Evolutionary conservation across 2,888 invertebrate species (phyloP).

Genomic region (Philhelius pedissequus): DNA sequence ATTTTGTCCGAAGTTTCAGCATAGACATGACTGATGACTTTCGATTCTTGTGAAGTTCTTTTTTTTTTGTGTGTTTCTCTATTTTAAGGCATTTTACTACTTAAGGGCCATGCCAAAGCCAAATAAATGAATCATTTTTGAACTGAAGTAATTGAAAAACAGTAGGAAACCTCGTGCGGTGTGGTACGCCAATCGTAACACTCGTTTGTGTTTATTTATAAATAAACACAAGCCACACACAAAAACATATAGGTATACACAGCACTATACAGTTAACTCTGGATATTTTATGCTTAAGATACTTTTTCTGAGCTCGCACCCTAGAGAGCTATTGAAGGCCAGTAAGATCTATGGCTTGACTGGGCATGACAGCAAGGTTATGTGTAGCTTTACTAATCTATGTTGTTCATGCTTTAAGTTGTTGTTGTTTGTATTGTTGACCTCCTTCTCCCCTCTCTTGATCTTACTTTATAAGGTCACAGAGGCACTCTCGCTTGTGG

Average conservation of each 20-base stretch:
- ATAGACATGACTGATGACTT: conserved; percentile 42
- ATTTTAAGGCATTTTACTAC: conserved; percentile 26
- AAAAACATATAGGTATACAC: neutral
- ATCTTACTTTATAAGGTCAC: conserved; percentile 36
- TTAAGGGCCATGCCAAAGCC: conserved; percentile 47
- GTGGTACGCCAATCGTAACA: conserved; percentile 35
- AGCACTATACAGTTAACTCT: neutral
- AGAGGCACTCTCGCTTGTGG: conserved; percentile 51
- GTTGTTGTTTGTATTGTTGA: neutral
- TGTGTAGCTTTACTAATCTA: neutral
- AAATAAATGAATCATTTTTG: conserved; percentile 53
- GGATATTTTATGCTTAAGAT: neutral
- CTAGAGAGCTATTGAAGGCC: conserved; percentile 60
- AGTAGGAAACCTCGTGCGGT: conserved; percentile 53
- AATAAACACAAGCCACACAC: conserved; percentile 32
- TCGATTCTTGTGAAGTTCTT: neutral
- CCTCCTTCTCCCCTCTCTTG: neutral
- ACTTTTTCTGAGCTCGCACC: conserved; percentile 49
- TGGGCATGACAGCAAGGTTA: conserved; percentile 18
- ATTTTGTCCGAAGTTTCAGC: conserved; percentile 9
- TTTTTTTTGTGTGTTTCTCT: neutral
- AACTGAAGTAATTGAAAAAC: conserved; percentile 55
- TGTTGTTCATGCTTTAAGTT: conserved; percentile 7
- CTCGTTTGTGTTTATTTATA: conserved; percentile 43
- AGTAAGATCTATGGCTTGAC: conserved; percentile 58